Evolutionary conservation across 2,797 vertebrate species (phyloP), one percentile per base, ranked within the genome.

Genomic region (Simalia tracyae): DNA sequence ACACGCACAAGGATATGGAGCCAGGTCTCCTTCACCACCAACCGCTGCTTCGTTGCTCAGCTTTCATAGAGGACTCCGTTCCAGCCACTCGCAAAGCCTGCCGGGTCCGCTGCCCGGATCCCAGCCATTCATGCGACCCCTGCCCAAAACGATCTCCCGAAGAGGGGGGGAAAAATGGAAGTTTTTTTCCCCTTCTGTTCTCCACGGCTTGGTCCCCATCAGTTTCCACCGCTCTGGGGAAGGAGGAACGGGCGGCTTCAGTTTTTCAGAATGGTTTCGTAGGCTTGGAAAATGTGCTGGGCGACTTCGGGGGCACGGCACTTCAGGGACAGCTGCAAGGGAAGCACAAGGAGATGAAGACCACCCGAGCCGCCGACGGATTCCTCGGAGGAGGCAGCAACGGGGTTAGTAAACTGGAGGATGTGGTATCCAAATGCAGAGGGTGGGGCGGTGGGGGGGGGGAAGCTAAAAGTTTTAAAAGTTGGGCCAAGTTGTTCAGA

Each of bases 241-340:
- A 7, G 68, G 31, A 19, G 2, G 14, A 36, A 36, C 1, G 15
- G 17, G 46, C 91, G 28, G 93, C 92, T 92, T 99, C 97, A 99
- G 97, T 99, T 99, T 98, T 98, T 99, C 97, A 99, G 97, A 95
- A 99, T 98, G 5, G 98, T 97, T 96, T 99, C 99, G 0, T 99
- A 99, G 96, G 98, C 98, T 97, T 99, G 99, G 98, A 97, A 98
- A 93, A 99, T 95, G 24, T 98, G 98, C 97, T 98, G 99, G 93
- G 98, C 98, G 81, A 99, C 99, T 94, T 99, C 99, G 0, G 98
- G 98, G 0, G 99, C 99, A 95, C 99, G 98, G 95, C 99, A 99
- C 96, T 99, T 99, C 96, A 99, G 96, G 81, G 98, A 99, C 54
- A 99, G 95, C 99, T 99, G 97, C 5, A 26, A 91, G 91, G 59